Base-by-base conservation (phyloP, 2,797 vertebrate genomes). In the Phoxinus dragarum region DNA sequence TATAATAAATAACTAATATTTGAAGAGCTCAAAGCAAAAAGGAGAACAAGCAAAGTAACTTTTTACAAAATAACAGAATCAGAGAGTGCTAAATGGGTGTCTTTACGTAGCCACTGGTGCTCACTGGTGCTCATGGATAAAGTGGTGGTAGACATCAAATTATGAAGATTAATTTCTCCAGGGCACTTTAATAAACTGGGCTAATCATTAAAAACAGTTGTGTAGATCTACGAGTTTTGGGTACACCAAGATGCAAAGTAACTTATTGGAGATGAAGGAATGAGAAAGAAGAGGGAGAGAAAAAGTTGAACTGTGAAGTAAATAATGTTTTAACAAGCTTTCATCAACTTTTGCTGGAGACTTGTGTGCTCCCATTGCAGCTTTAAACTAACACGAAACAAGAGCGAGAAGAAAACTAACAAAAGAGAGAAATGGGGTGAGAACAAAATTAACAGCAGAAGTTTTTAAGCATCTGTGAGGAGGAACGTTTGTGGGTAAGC, bases 311-410 rank as follows among this genome's bases (percentile, higher is more conserved):
- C 80, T 86, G 68, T 75, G 40, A 80, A 27, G 27, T 7, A 82
- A 94, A 93, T 93, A 93, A 92, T 90, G 91, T 90, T 89, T 94
- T 92, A 90, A 75, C 27, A 64, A 56, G 61, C 6, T 94, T 92
- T 92, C 88, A 88, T 87, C 69, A 90, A 91, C 90, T 88, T 94
- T 92, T 93, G 92, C 87, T 88, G 87, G 89, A 93, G 90, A 94
- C 91, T 92, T 94, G 69, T 54, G 52, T 77, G 52, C 81, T 79
- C 52, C 40, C 40, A 27, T 40, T 68, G 27, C 38, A 84, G 34
- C 66, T 49, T 79, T 23, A 59, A 44, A 61, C 4, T 47, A 27
- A 79, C 27, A 59, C 76, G 40, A 9, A 87, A 86, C 1, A 38
- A 54, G n/a, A 42, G 27, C 42, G 31, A 82, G 10, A 52, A 81